Evolutionary conservation across 2,888 invertebrate genomes (phyloP).

Genomic region (Lamellibrachia satsuma): DNA sequence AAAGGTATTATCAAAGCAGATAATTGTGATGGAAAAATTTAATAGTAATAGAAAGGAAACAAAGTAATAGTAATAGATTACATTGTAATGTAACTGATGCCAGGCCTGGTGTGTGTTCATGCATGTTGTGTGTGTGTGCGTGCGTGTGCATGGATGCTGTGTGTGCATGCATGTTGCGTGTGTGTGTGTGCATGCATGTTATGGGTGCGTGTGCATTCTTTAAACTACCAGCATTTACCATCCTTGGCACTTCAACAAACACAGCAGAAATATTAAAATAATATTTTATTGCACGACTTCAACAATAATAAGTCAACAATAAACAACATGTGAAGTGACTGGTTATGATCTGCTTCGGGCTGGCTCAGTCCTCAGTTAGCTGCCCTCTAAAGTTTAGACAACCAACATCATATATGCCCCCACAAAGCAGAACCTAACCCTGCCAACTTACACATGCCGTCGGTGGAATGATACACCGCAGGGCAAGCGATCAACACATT

Average conservation of each 20-base stretch:
- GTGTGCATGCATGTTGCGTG: no score
- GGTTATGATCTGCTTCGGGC: background rate
- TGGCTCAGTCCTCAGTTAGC: background rate
- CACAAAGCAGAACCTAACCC: background rate
- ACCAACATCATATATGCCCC: background rate
- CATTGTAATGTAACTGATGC: no score
- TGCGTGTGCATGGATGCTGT: no score
- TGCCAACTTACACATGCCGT: background rate
- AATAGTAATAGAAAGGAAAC: no score
- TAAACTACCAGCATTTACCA: background rate
- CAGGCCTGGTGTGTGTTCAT: no score
- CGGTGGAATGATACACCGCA: background rate
- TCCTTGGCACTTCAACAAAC: background rate
- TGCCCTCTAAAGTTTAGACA: background rate
- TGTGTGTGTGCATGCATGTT: no score
- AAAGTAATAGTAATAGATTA: no score
- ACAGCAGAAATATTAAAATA: background rate
- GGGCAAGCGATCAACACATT: background rate
- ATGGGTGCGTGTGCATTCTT: no score
- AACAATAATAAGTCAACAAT: background rate
- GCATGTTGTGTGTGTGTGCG: no score
- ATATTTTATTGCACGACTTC: background rate
- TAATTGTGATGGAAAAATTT: no score
- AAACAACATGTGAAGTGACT: background rate
- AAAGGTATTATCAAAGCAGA: no score